Percentiles rank a stretch among this genome's conserved stretches.
Evolutionary conservation across 2,888 invertebrate genomes (phyloP).

Genomic region (Ischnura elegans): DNA sequence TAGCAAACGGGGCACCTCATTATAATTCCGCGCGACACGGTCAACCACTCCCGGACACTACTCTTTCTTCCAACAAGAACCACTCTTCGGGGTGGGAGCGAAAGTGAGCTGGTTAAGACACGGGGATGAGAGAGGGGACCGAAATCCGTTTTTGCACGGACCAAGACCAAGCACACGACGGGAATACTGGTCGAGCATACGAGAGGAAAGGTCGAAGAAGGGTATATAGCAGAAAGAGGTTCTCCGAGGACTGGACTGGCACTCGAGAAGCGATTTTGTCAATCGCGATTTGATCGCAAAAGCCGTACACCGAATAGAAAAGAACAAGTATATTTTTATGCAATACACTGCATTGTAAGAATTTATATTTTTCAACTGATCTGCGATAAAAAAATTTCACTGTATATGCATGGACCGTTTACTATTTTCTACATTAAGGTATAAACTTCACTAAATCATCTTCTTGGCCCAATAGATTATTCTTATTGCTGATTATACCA

Average conservation of each 20-base stretch:
- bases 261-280: no score
- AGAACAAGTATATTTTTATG: no score
- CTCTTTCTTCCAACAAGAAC: neutral
- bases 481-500: no score
- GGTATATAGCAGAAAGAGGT: neutral
- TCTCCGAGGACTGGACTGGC: neutral
- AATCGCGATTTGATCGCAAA: no score
- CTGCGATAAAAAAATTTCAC: no score
- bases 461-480: no score
- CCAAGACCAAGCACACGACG: constrained; percentile 1
- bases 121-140: neutral
- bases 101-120: neutral
- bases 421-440: no score
- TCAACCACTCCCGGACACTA: neutral
- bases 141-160: neutral
- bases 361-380: no score
- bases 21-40: constrained; percentile 18
- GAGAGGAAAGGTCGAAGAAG: neutral
- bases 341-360: no score
- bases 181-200: neutral
- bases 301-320: no score
- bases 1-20: neutral
- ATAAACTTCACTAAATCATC: no score
- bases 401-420: no score
- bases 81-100: neutral